phyloP scores from a whole-genome alignment of 2,113 vertebrate genomes.

The Perccottus glenii region DNA sequence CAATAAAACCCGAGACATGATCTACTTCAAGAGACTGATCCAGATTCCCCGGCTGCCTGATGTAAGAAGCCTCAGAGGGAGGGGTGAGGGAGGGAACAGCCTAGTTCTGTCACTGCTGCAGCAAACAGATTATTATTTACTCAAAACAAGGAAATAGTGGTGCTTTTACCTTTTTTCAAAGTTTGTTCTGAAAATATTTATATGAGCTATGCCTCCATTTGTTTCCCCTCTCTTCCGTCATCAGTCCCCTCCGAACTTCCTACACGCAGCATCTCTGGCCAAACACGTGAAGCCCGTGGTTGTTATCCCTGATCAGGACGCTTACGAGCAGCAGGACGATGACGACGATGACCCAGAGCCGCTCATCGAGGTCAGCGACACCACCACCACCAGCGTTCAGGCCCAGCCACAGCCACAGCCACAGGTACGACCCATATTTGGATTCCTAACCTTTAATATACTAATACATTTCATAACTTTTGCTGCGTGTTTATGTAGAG shows the following conservation, averaged over 20 bases:
- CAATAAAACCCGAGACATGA: constrained; percentile 92
- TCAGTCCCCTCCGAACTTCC: constrained; percentile 90
- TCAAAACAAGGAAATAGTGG: background rate
- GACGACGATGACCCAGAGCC: constrained; percentile 90
- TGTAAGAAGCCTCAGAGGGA: constrained; percentile 74
- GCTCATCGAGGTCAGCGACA: constrained; percentile 86
- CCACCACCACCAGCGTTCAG: constrained; percentile 61
- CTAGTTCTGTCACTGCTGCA: background rate
- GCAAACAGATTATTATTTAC: background rate
- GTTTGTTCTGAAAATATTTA: background rate
- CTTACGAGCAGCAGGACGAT: constrained; percentile 82
- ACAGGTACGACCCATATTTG: constrained; percentile 47
- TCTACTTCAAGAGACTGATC: constrained; percentile 97
- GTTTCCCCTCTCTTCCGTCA: background rate
- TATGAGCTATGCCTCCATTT: background rate
- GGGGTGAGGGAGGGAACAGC: background rate
- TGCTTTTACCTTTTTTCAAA: too few relatives aligned
- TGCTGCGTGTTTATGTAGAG: too few relatives aligned
- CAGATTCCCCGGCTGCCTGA: constrained; percentile 96
- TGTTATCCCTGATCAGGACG: constrained; percentile 89
- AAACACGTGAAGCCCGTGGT: constrained; percentile 97
- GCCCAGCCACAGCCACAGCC: constrained; percentile 74
- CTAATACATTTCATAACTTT: too few relatives aligned
- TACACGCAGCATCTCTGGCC: constrained; percentile 90
- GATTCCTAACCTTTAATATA: background rate